These are phyloP conservation scores for Atethmia centrago DNA, from an alignment of 2,888 invertebrate genomes.

Conservation along the genomic window DNA sequence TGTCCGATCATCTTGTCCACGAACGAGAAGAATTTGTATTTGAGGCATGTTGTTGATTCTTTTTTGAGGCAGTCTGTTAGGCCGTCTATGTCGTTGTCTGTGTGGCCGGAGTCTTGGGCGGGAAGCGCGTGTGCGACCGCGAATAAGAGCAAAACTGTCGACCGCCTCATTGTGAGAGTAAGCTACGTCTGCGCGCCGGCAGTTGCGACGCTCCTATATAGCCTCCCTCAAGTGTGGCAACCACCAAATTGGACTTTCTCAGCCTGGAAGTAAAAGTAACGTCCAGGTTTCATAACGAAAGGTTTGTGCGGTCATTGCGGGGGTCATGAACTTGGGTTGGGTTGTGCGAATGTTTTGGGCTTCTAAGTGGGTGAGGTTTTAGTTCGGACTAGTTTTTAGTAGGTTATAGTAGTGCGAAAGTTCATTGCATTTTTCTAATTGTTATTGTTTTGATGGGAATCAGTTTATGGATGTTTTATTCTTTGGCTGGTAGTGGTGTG, in stretches of 20 bases:
- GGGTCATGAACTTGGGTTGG: conserved; percentile 76
- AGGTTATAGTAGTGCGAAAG: conserved; percentile 56
- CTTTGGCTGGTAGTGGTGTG: neutral
- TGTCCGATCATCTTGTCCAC: conserved; percentile 96
- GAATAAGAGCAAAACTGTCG: conserved; percentile 78
- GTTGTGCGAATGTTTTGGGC: conserved; percentile 30
- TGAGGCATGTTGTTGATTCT: conserved; percentile 96
- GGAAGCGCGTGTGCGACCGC: conserved; percentile 92
- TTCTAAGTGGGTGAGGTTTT: conserved; percentile 37
- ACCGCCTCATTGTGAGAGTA: conserved; percentile 85
- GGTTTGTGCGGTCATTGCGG: conserved; percentile 77
- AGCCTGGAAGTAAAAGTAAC: conserved; percentile 87
- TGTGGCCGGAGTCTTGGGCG: conserved; percentile 93
- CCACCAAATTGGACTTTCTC: conserved; percentile 87
- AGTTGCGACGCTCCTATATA: conserved; percentile 82
- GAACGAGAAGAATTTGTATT: conserved; percentile 96
- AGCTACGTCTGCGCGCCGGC: conserved; percentile 83
- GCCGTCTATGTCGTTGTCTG: conserved; percentile 95
- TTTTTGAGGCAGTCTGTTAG: conserved; percentile 95
- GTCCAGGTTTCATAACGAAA: conserved; percentile 88
- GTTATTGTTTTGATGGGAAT: conserved; percentile 58
- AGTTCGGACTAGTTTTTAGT: conserved; percentile 26
- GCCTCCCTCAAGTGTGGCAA: conserved; percentile 73
- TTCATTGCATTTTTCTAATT: conserved; percentile 52
- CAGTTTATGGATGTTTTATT: conserved; percentile 39